Conservation (phyloP, 2,797 vertebrate species). For the Pangasius krempfi region DNA sequence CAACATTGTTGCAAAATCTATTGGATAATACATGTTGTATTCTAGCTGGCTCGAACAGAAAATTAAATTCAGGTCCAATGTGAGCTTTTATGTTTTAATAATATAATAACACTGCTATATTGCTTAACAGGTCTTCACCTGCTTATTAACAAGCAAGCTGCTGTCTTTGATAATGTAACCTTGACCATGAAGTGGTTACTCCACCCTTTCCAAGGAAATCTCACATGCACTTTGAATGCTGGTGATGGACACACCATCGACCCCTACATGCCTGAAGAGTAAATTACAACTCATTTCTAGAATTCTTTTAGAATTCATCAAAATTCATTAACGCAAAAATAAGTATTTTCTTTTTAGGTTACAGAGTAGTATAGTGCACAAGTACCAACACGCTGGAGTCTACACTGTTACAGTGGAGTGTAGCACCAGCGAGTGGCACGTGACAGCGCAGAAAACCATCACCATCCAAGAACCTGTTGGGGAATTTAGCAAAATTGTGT, state of each 20-base stretch:
- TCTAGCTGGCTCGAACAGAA: neutral
- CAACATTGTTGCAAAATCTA: neutral
- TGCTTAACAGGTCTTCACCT: constrained; percentile 77
- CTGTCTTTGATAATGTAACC: constrained; percentile 82
- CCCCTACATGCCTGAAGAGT: constrained; percentile 85
- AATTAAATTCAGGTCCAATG: neutral
- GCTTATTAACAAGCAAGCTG: constrained; percentile 72
- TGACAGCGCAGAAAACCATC: constrained; percentile 82
- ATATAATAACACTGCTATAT: neutral
- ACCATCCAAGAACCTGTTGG: constrained; percentile 76
- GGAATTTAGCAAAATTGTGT: constrained; percentile 73
- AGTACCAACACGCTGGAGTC: constrained; percentile 79
- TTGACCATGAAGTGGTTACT: constrained; percentile 89
- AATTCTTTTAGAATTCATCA: neutral
- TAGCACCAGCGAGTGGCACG: constrained; percentile 89
- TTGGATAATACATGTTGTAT: neutral
- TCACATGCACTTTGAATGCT: constrained; percentile 86
- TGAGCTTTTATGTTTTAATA: neutral
- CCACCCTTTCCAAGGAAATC: constrained; percentile 86
- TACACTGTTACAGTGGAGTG: constrained; percentile 87
- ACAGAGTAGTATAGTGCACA: constrained; percentile 81
- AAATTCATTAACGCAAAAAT: too few species aligned
- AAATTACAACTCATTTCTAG: constrained; percentile 61
- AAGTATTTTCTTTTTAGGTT: constrained; percentile 61
- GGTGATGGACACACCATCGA: constrained; percentile 88